Evolutionary conservation across 2,113 vertebrate genomes (phyloP), one percentile per base, ranked within the genome.

Genomic region (Nannospalax galili): DNA sequence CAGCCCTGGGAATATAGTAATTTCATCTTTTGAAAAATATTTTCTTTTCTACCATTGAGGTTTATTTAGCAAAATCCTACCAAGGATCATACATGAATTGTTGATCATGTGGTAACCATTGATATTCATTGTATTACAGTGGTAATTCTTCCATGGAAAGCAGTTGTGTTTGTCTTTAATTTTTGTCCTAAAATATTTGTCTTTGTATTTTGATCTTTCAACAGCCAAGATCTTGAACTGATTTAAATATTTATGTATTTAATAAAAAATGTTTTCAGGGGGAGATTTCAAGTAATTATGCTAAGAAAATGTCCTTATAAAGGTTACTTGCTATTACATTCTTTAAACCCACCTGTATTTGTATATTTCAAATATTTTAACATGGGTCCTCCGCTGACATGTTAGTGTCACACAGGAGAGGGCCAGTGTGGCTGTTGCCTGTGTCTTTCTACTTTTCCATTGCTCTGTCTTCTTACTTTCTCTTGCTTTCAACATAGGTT

Each of bases 161-260:
- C 14, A 84, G 2, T 48, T 82, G 24, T 85, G 69, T 91, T 81
- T 40, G n/a, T 88, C 65, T 95, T 90, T 56, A 45, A 52, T 78
- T 74, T 94, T 94, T 16, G 10, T 89, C 35, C 45, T 92, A 74
- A 95, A 96, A 85, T 90, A 69, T 62, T 88, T 84, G 70, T 1
- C 9, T 91, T 86, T 94, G 20, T 93, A 28, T 87, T 94, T 95
- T 93, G 74, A 91, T 79, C 48, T 94, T 96, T 85, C 26, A 85
- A 12, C 7, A 90, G 48, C 78, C 86, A 72, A 94, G 72, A 75
- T 91, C 86, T 92, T 95, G 56, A 91, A 72, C 42, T 94, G 35
- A 84, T 93, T 88, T 87, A 94, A 91, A 62, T 32, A 16, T 96
- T 96, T 96, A 67, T 91, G 42, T 86, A 42, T 42, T 77, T 94